Evolutionary conservation across 2,113 vertebrate species (phyloP).

Genomic region (Nycticryphes semicollaris): DNA sequence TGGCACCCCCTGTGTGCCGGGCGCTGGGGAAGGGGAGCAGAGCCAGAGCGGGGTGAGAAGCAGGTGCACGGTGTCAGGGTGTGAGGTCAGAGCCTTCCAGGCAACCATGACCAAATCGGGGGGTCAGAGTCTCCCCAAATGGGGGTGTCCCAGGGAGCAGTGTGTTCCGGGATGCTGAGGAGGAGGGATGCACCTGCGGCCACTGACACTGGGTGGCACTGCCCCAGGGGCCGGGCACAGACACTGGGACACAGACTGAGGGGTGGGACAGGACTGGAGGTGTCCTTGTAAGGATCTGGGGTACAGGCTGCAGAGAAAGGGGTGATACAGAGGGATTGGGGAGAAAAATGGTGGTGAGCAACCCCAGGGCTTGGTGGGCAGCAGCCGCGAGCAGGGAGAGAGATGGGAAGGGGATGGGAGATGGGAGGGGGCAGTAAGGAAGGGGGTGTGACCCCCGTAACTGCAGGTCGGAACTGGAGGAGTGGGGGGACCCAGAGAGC

Average conservation of each 20-base stretch:
- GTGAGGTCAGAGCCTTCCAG: neutral
- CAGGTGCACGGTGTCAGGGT: neutral
- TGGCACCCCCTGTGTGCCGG: neutral
- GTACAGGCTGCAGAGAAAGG: neutral
- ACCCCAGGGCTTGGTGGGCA: neutral
- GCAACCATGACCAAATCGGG: neutral
- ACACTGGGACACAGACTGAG: neutral
- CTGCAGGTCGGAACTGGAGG: neutral
- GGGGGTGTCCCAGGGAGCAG: neutral
- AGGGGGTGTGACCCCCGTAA: neutral
- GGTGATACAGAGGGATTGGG: fast-evolving
- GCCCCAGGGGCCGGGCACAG: neutral
- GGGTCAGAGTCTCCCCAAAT: neutral
- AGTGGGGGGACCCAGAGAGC: neutral
- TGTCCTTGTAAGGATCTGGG: neutral
- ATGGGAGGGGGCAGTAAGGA: neutral
- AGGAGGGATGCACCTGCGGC: neutral
- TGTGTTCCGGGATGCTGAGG: neutral
- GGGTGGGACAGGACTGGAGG: neutral
- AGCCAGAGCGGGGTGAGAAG: neutral
- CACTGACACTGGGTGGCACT: neutral
- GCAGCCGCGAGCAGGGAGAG: neutral
- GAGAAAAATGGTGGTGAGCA: neutral
- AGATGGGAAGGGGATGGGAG: neutral
- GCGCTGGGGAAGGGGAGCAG: neutral